Base-by-base conservation (phyloP, 2,888 invertebrate genomes). In the Lepas anatifera region DNA sequence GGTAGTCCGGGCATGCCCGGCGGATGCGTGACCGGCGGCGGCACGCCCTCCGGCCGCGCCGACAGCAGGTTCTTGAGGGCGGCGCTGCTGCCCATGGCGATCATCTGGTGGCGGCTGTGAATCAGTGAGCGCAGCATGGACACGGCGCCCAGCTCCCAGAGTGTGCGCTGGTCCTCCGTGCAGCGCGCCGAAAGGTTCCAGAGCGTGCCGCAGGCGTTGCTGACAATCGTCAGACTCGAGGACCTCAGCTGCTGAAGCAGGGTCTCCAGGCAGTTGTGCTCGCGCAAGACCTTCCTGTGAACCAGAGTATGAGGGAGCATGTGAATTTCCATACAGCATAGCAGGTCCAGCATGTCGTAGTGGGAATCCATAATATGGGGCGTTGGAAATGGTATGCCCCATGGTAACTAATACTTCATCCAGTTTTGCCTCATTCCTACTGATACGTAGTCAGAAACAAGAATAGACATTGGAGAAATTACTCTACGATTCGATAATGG, bases 61-160 rank as follows among this genome's bases (percentile, higher is more conserved):
- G 90, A 89, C 10, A 96, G 83, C 58, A 98, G 82, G 81, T 98
- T 97, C 80, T 95, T 95, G 70, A 97, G 82, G 1, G 97, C 95
- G 6, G 96, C 95, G 73, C 92, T 91, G 52, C 95, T 95, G 37
- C 96, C 97, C 87, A 95, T 95, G 0, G 95, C 92, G 75, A 98
- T 97, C 91, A 96, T 93, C 80, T 94, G 93, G 79, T 98, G 96
- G 79, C 96, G 95, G 1, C 96, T 97, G 81, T 95, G 92, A 70
- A 95, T 92, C 25, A 97, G 83, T 77, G 92, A 94, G 37, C 93
- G 85, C 48, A 96, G 82, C 94, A 95, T 95, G 0, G 90, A 89
- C 3, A 95, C 92, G 0, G 93, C 94, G 0, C 92, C 95, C 80
- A 95, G 87, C 76, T 95, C 92, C 89, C 95, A 93, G 63, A 98